Conservation (phyloP, 1,140 invertebrate species). For the Caenorhabditis remanei region DNA sequence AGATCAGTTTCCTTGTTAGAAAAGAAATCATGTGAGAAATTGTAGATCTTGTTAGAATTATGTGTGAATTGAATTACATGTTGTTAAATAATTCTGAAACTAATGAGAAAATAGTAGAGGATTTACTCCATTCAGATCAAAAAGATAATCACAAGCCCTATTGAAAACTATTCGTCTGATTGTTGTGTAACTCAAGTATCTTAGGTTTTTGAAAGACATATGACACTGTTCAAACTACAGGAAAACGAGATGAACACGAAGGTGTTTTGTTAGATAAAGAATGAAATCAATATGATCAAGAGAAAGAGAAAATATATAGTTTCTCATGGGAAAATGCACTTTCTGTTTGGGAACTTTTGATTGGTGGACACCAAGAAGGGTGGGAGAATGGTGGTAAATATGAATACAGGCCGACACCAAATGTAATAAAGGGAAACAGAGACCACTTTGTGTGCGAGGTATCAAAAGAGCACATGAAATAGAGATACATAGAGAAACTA, state of each 20-base stretch:
- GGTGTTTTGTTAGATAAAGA: neutral
- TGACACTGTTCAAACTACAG: conserved; percentile 19
- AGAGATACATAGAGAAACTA: conserved; percentile 4
- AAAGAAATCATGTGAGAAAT: too few relatives aligned
- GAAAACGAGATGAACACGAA: neutral
- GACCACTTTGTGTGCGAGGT: conserved; percentile 35
- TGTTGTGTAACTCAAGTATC: neutral
- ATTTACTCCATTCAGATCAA: neutral
- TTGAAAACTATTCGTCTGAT: neutral
- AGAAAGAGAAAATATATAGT: neutral
- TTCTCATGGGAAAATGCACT: neutral
- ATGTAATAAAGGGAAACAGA: conserved; percentile 26
- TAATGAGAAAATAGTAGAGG: too few relatives aligned
- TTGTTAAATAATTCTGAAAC: too few relatives aligned
- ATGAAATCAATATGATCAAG: neutral
- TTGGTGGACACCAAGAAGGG: conserved; percentile 4
- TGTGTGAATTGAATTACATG: too few relatives aligned
- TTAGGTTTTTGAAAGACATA: neutral
- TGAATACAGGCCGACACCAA: conserved; percentile 51
- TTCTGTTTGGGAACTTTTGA: neutral
- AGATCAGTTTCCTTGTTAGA: neutral
- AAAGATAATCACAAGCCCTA: neutral
- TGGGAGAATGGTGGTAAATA: conserved; percentile 19
- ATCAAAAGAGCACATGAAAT: conserved; percentile 39
- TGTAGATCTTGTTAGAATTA: too few relatives aligned